Conservation (phyloP, 2,888 invertebrate species). For the Cheilosia vulpina region DNA sequence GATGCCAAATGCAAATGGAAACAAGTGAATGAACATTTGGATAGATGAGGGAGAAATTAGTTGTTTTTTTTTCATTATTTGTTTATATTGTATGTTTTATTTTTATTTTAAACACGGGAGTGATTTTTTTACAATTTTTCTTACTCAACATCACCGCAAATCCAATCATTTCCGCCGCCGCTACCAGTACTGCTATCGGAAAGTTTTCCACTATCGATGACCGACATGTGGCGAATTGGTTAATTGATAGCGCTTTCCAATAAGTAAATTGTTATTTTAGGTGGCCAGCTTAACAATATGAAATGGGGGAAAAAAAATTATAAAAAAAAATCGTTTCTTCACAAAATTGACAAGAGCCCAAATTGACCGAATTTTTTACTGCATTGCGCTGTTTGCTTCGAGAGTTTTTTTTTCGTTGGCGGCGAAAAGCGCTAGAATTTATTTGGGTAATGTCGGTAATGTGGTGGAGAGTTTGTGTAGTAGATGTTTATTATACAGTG, state of each 20-base stretch:
- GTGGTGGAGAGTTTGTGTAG: conserved; percentile 8
- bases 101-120: conserved; percentile 58
- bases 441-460: conserved; percentile 13
- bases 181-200: conserved; percentile 68
- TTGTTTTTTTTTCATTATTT: conserved; percentile 61
- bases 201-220: conserved; percentile 67
- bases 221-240: conserved; percentile 54
- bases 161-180: conserved; percentile 78
- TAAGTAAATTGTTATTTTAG: background rate
- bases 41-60: conserved; percentile 72
- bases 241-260: conserved; percentile 9
- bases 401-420: conserved; percentile 62
- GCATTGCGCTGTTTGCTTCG: conserved; percentile 72
- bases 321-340: conserved; percentile 19
- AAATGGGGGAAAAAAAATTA: conserved; percentile 18
- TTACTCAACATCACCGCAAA: conserved; percentile 82
- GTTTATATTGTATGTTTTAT: conserved; percentile 47
- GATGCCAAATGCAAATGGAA: conserved; percentile 65
- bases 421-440: conserved; percentile 67
- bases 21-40: conserved; percentile 66
- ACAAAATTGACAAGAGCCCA: conserved; percentile 61
- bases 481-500: conserved; percentile 13
- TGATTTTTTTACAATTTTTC: conserved; percentile 80
- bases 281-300: conserved; percentile 1
- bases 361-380: conserved; percentile 57